A percentile compares a stretch with the other conserved stretches of the same genome.
phyloP scores from a whole-genome alignment of 53 echinoderm and acorn worm genomes.

The Stichopus horrens region DNA sequence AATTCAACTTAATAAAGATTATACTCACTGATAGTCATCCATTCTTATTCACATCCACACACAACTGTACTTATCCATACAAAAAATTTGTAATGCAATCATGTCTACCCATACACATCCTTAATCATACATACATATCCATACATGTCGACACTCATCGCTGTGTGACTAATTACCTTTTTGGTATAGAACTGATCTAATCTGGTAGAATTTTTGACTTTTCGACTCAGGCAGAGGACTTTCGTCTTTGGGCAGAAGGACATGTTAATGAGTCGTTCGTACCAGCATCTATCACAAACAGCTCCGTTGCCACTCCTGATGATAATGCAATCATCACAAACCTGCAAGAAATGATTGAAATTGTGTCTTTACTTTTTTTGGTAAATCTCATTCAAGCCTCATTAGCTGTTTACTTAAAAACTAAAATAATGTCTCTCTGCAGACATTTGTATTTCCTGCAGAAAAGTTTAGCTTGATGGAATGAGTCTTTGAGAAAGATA shows the following conservation, averaged over 20 bases:
- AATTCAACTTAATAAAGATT: too few species aligned
- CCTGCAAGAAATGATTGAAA: constrained; percentile 51
- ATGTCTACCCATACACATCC: too few species aligned
- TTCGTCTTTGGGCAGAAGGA: constrained; percentile 99
- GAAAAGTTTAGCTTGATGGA: neutral
- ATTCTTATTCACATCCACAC: too few species aligned
- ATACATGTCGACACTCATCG: too few species aligned
- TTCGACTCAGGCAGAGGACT: constrained; percentile 86
- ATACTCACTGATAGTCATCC: too few species aligned
- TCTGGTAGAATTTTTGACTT: constrained; percentile 70
- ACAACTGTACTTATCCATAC: too few species aligned
- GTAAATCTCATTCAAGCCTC: neutral
- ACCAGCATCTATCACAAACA: constrained; percentile 97
- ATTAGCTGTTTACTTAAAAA: neutral
- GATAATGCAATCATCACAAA: constrained; percentile 97
- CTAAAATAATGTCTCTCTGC: neutral
- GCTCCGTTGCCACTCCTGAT: constrained; percentile 96
- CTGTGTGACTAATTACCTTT: constrained; percentile 75
- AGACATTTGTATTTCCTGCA: neutral
- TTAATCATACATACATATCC: too few species aligned
- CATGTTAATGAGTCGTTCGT: constrained; percentile 97
- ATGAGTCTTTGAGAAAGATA: neutral
- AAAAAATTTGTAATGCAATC: too few species aligned
- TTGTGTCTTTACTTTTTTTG: neutral
- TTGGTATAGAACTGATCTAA: constrained; percentile 97